phyloP scores from a whole-genome alignment of 2,888 invertebrate species.

The Synanthedon formicaeformis region DNA sequence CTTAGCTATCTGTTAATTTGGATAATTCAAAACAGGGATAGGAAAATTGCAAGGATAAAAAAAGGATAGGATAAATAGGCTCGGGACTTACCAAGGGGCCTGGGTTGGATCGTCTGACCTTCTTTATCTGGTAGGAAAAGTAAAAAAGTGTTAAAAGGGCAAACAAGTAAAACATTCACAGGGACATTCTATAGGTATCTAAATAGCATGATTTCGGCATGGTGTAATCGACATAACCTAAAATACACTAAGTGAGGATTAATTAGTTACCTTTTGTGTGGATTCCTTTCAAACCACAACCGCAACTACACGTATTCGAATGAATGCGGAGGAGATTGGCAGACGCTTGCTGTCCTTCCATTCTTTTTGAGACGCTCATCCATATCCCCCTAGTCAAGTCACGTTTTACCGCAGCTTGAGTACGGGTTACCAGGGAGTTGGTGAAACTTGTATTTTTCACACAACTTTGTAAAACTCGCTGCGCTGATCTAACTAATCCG shows the following conservation, averaged over 20 bases:
- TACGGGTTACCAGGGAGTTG: slow-evolving; percentile 43
- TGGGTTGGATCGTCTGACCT: slow-evolving; percentile 25
- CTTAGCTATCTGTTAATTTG: too few relatives aligned
- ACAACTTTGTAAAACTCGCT: slow-evolving; percentile 58
- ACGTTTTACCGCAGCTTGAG: slow-evolving; percentile 64
- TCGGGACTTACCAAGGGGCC: slow-evolving; percentile 51
- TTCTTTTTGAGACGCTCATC: slow-evolving; percentile 70
- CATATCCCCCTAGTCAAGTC: slow-evolving; percentile 78
- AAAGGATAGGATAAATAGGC: slow-evolving; percentile 1
- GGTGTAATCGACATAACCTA: slow-evolving; percentile 56
- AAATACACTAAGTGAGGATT: slow-evolving; percentile 15
- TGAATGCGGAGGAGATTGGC: slow-evolving; percentile 64
- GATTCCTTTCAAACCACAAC: slow-evolving; percentile 72
- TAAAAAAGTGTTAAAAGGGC: slow-evolving; percentile 4
- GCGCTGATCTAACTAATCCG: slow-evolving; percentile 73
- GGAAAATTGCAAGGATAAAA: too few relatives aligned
- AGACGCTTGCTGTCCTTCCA: slow-evolving; percentile 35
- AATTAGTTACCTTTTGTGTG: slow-evolving; percentile 77
- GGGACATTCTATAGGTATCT: too few relatives aligned
- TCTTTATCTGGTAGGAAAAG: slow-evolving; percentile 34
- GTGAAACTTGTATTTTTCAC: slow-evolving; percentile 44
- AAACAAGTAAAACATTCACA: too few relatives aligned
- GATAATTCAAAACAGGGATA: too few relatives aligned
- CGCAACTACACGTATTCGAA: slow-evolving; percentile 76
- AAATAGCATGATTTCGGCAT: slow-evolving; percentile 16